Evolutionary conservation across 2,113 vertebrate genomes (phyloP), one percentile per base, ranked within the genome.

Genomic region (Hemichromis elongatus): DNA sequence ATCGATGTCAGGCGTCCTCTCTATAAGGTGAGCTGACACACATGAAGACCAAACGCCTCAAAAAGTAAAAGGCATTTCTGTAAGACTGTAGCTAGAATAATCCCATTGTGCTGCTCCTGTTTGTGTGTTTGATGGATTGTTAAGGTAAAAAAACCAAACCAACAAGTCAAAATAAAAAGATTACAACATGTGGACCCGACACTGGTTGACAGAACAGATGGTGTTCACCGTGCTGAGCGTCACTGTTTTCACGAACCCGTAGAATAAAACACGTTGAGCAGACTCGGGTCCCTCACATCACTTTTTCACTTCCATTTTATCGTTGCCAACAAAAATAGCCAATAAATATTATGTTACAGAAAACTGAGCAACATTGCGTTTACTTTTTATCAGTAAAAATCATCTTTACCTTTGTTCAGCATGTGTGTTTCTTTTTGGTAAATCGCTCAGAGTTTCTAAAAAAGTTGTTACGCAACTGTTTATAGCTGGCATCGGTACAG

Each of bases 1-100:
- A 99, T 99, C 79, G 98, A 99, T 90, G 98, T 99, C 90, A 96
- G 98, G 73, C 98, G 98, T 93, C 98, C 98, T 40, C 97, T 99
- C 50, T 99, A 99, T 92, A 99, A 99, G 98, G 98, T 99, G 80
- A 94, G 93, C 92, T 50, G 35, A 35, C 40, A 40, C 2, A 1
- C 12, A 24, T 14, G 7, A 68, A 40, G n/a, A 0, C 35, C n/a
- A 42, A 68, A 68, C 61, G 14, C 35, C 30, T 1, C 1, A n/a
- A 35, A 63, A 10, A 3, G 30, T 61, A 30, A n/a, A 35, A 59
- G 4, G 30, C 57, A 35, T 12, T 61, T 61, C 18, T 70, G 21
- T 26, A 28, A 18, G 40, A 0, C 14, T 45, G 5, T 16, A 14
- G 16, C 6, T 18, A 50, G 45, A 18, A 3, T 16, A 18, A 7